phyloP scores from a whole-genome alignment of 2,113 vertebrate species.

The Podocnemis expansa region DNA sequence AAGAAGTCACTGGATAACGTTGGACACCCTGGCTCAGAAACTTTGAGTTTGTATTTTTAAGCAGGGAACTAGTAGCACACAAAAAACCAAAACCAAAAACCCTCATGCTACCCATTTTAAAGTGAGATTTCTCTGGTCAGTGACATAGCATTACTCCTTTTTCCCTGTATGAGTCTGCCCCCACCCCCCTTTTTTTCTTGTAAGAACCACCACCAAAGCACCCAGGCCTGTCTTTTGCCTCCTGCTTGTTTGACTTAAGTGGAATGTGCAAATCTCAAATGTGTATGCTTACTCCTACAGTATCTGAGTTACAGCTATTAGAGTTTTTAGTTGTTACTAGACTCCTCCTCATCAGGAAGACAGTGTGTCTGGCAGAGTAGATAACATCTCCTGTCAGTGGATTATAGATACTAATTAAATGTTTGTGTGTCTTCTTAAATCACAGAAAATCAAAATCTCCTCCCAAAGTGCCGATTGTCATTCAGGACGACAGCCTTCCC shows the following conservation, averaged over 20 bases:
- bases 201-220: neutral
- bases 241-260: neutral
- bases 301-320: neutral
- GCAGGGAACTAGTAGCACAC: neutral
- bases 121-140: neutral
- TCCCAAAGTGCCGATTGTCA: slow-evolving; percentile 90
- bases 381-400: accelerated
- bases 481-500: slow-evolving; percentile 93
- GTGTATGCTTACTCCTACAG: neutral
- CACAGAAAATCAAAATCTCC: slow-evolving; percentile 89
- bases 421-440: slow-evolving; percentile 14
- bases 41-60: neutral
- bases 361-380: neutral
- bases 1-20: too few relatives aligned
- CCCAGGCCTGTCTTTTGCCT: neutral
- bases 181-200: neutral
- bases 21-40: too few relatives aligned
- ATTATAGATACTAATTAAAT: accelerated
- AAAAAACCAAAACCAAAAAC: too few relatives aligned
- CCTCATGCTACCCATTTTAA: neutral
- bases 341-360: neutral
- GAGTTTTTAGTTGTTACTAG: slow-evolving; percentile 24
- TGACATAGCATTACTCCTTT: neutral
- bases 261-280: neutral
- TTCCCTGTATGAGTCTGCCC: neutral